Evolutionary conservation across 1,140 invertebrate species (phyloP).

Genomic region (Maniola jurtina): DNA sequence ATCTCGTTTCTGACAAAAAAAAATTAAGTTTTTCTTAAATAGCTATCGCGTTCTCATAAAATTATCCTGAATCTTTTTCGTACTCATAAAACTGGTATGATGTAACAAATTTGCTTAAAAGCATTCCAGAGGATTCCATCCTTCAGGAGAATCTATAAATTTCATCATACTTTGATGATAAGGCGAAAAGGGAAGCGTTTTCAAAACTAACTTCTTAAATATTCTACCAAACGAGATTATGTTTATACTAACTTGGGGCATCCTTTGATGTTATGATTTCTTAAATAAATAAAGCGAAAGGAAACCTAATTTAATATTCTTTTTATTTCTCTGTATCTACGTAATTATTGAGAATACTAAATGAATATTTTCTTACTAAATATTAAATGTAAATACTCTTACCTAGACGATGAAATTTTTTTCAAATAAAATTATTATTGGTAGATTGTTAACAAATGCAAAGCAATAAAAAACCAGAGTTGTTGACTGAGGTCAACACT

Average conservation of each 20-base stretch:
- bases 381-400: background rate
- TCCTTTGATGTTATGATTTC: background rate
- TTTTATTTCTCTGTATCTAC: background rate
- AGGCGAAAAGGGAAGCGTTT: background rate
- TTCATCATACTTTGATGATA: background rate
- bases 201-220: background rate
- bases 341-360: background rate
- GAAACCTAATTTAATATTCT: background rate
- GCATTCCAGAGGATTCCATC: background rate
- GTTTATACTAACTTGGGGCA: background rate
- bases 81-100: background rate
- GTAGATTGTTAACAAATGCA: no score
- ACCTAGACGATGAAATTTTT: no score
- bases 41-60: background rate
- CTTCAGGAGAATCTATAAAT: background rate
- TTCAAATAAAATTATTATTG: no score
- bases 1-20: background rate
- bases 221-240: background rate
- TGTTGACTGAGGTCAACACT: no score
- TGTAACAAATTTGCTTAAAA: conserved; percentile 1
- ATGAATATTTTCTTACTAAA: background rate
- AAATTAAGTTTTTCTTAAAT: background rate
- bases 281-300: background rate
- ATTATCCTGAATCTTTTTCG: background rate
- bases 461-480: no score